These are phyloP conservation scores for Drosophila limbata DNA, from an alignment of 2,888 invertebrate genomes.

Conservation along the genomic window DNA sequence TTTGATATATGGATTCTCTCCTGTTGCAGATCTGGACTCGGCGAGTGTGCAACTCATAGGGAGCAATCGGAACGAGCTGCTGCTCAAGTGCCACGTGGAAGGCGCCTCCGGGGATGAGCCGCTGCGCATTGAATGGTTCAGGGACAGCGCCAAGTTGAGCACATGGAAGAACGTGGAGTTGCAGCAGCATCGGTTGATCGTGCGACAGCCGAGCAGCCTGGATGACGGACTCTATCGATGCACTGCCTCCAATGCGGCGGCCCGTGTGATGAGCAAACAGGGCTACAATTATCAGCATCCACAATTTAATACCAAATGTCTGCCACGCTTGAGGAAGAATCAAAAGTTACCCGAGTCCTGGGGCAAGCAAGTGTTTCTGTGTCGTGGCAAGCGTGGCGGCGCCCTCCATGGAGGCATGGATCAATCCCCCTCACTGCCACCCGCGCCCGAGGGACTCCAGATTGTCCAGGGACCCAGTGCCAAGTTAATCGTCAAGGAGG, in stretches of 20 bases:
- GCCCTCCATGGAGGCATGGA: too few species aligned
- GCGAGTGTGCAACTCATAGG: slow-evolving; percentile 82
- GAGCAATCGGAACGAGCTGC: slow-evolving; percentile 81
- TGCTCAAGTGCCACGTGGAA: slow-evolving; percentile 84
- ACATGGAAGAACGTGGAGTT: slow-evolving; percentile 87
- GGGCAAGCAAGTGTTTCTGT: slow-evolving; percentile 80
- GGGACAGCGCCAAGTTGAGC: slow-evolving; percentile 88
- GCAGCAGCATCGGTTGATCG: slow-evolving; percentile 84
- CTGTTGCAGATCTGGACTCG: slow-evolving; percentile 81
- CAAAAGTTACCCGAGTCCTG: slow-evolving; percentile 74
- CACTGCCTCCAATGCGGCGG: slow-evolving; percentile 89
- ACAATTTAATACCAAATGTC: slow-evolving; percentile 66
- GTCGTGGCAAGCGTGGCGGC: slow-evolving; percentile 83
- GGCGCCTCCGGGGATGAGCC: slow-evolving; percentile 82
- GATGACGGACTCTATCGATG: slow-evolving; percentile 92
- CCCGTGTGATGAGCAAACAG: slow-evolving; percentile 84
- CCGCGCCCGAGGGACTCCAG: slow-evolving; percentile 54
- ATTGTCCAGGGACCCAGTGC: slow-evolving; percentile 81
- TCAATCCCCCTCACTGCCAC: slow-evolving; percentile 45
- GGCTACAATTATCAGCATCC: slow-evolving; percentile 72
- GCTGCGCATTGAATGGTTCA: slow-evolving; percentile 84
- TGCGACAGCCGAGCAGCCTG: slow-evolving; percentile 76
- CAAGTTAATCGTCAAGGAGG: slow-evolving; percentile 88
- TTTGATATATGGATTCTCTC: too few species aligned
- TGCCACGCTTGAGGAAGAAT: slow-evolving; percentile 80